Evolutionary conservation across 2,888 invertebrate genomes (phyloP).

Genomic region (Temnothorax rugatulus): DNA sequence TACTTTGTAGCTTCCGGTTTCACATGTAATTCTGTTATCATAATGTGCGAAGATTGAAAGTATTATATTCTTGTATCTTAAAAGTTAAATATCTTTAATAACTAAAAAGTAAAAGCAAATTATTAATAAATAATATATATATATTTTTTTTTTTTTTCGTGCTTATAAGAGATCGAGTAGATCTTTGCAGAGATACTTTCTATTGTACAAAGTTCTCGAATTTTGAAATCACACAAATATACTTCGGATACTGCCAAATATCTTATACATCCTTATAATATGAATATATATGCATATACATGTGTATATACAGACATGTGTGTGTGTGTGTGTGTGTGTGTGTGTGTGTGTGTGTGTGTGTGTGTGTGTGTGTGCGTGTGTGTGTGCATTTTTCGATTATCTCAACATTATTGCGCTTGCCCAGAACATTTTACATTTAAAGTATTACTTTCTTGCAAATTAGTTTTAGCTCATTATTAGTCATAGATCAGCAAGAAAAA

Average conservation of each 20-base stretch:
- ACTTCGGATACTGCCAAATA: slow-evolving; percentile 12
- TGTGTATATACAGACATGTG: background rate
- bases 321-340: background rate
- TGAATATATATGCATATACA: background rate
- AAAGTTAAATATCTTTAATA: background rate
- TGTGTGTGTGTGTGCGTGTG: no score
- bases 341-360: background rate
- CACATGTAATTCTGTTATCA: background rate
- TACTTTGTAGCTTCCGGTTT: background rate
- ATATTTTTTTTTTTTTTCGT: background rate
- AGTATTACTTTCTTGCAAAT: slow-evolving; percentile 55
- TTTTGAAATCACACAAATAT: background rate
- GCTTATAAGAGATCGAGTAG: background rate
- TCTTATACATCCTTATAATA: slow-evolving; percentile 25
- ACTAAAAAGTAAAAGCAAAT: background rate
- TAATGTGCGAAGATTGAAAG: background rate
- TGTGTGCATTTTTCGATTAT: slow-evolving; percentile 43
- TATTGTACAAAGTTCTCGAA: background rate
- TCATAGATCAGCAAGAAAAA: slow-evolving; percentile 42
- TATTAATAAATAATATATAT: background rate
- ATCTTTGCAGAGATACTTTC: background rate
- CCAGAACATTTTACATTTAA: slow-evolving; percentile 61
- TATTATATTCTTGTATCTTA: background rate
- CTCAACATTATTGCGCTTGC: slow-evolving; percentile 65
- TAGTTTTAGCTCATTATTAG: slow-evolving; percentile 48